phyloP scores from a whole-genome alignment of 2,888 invertebrate species.

The Rhagonycha fulva region DNA sequence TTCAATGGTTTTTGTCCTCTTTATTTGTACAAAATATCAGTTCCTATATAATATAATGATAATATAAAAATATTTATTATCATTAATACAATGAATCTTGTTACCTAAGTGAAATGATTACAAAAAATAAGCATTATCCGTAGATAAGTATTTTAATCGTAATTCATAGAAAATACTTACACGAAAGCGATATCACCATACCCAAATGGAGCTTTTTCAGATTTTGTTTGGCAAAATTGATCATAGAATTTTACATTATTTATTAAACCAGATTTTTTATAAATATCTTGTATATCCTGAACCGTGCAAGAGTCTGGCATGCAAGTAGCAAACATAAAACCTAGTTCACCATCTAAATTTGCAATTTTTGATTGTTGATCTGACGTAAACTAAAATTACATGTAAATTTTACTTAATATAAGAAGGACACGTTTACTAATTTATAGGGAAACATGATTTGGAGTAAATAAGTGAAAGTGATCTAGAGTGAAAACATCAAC shows the following conservation, averaged over 20 bases:
- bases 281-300: conserved; percentile 7
- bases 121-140: no score
- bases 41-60: no score
- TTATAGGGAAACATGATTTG: no score
- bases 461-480: no score
- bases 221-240: background rate
- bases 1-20: no score
- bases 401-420: no score
- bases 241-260: conserved; percentile 3
- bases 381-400: background rate
- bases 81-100: no score
- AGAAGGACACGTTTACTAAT: no score
- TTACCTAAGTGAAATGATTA: no score
- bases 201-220: background rate
- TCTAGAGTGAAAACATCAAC: no score
- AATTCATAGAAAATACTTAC: background rate
- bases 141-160: background rate
- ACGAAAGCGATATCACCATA: conserved; percentile 9
- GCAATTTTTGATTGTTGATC: background rate
- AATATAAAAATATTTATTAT: no score
- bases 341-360: background rate
- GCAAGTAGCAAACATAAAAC: conserved; percentile 15
- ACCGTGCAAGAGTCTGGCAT: conserved; percentile 18
- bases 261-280: background rate
- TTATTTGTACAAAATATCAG: no score